Evolutionary conservation across 2,888 invertebrate species (phyloP), one percentile per base, ranked within the genome.

Genomic region (Apamea sordens): DNA sequence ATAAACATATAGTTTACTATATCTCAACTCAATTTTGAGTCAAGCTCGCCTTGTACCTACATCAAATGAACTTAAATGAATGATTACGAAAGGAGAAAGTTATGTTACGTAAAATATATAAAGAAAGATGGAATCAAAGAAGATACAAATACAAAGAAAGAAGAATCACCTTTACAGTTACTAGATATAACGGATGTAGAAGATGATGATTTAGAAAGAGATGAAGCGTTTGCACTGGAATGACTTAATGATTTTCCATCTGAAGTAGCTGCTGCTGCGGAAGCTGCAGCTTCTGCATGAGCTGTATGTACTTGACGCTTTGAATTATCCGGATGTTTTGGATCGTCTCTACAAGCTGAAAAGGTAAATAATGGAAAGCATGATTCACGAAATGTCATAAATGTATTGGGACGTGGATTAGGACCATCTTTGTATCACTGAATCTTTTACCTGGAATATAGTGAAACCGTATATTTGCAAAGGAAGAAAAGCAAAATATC

Each of bases 341-440:
- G 56, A 79, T 79, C 15, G 7, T 36, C 15, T 32, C 10, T 44
- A 65, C 21, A n/a, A 32, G 56, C 80, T 70, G 41, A 61, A 81
- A 83, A 24, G 36, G 3, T 79, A 64, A 64, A 73, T 32, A 63
- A 68, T 53, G 32, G 1, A 61, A 77, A 71, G 5, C 59, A 61
- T 83, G 65, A 18, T 59, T 77, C 77, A 70, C 59, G 77, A 8
- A 67, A 77, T 70, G 44, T 65, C 65, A 32, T 67, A 41, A 67
- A 83, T n/a, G n/a, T n/a, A n/a, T n/a, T n/a, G n/a, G n/a, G n/a
- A n/a, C n/a, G n/a, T n/a, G n/a, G n/a, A n/a, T n/a, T n/a, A n/a
- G n/a, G n/a, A n/a, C n/a, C n/a, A n/a, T n/a, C n/a, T n/a, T n/a
- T n/a, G n/a, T n/a, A n/a, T n/a, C n/a, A n/a, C n/a, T n/a, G n/a